Percentiles rank a stretch among this genome's conserved stretches.
Evolutionary conservation across 2,888 invertebrate genomes (phyloP).

Genomic region (Caenorhabditis uteleia): DNA sequence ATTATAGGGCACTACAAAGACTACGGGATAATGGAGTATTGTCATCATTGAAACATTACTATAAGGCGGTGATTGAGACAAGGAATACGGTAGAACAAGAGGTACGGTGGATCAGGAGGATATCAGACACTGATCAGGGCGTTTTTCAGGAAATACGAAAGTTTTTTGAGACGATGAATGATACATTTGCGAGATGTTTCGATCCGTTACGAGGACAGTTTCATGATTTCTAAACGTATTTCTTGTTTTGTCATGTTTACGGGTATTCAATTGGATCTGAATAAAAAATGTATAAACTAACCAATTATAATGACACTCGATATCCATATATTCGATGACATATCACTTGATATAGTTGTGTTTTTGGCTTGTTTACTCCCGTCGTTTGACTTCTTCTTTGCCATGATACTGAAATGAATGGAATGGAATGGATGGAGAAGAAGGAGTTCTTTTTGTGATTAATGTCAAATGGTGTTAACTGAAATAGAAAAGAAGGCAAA

Average conservation of each 20-base stretch:
- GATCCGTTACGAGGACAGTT: conserved; percentile 44
- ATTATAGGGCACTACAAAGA: conserved; percentile 44
- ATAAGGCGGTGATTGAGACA: conserved; percentile 47
- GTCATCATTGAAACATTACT: conserved; percentile 44
- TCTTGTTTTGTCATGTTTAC: not conserved
- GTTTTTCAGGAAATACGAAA: conserved; percentile 44
- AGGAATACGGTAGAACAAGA: conserved; percentile 22
- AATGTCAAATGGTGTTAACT: conserved; percentile 5
- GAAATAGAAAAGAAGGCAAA: conserved; percentile 23
- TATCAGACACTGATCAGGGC: not conserved
- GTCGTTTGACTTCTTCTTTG: not conserved
- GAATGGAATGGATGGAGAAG: not conserved
- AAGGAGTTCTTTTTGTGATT: not conserved
- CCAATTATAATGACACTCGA: conserved; percentile 6
- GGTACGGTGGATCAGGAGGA: not conserved
- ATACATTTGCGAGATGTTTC: conserved; percentile 49
- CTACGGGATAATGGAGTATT: conserved; percentile 45
- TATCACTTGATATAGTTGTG: not conserved
- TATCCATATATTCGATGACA: not conserved
- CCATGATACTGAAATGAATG: conserved; percentile 2
- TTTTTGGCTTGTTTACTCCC: not conserved
- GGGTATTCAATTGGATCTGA: too few species aligned
- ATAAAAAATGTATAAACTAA: not conserved
- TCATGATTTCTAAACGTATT: conserved; percentile 10
- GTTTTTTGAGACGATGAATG: conserved; percentile 45